phyloP scores from a whole-genome alignment of 1,140 invertebrate species.

The Lordiphosa collinella region DNA sequence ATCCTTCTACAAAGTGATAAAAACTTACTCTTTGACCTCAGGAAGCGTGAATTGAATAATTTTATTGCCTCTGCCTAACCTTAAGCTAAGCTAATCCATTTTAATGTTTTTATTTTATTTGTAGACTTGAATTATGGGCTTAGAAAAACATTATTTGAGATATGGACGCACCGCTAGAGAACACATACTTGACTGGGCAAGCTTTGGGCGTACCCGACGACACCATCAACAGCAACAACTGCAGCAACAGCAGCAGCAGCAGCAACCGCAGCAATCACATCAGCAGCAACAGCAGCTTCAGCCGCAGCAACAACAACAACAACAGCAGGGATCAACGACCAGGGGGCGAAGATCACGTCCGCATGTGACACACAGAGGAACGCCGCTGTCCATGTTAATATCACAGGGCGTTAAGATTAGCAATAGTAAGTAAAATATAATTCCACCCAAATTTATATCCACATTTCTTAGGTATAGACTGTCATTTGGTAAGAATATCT shows the following conservation, averaged over 20 bases:
- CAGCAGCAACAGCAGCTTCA: constrained; percentile 31
- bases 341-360: constrained; percentile 55
- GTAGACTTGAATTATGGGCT: constrained; percentile 81
- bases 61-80: constrained; percentile 39
- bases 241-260: constrained; percentile 41
- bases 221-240: constrained; percentile 19
- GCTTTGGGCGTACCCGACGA: constrained; percentile 58
- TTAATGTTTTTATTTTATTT: constrained; percentile 16
- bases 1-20: neutral
- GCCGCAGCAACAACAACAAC: constrained; percentile 22
- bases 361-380: constrained; percentile 80
- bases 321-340: constrained; percentile 38
- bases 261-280: constrained; percentile 23
- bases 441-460: too few species aligned
- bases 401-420: constrained; percentile 87
- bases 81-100: constrained; percentile 28
- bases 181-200: constrained; percentile 83
- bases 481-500: too few species aligned
- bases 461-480: too few species aligned
- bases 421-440: constrained; percentile 84
- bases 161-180: constrained; percentile 86
- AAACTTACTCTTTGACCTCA: constrained; percentile 24
- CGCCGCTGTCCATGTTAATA: constrained; percentile 87
- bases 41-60: constrained; percentile 37
- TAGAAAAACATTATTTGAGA: constrained; percentile 87